These are phyloP conservation scores for Calameuta pallipes DNA, from an alignment of 2,888 invertebrate genomes.

Conservation along the genomic window DNA sequence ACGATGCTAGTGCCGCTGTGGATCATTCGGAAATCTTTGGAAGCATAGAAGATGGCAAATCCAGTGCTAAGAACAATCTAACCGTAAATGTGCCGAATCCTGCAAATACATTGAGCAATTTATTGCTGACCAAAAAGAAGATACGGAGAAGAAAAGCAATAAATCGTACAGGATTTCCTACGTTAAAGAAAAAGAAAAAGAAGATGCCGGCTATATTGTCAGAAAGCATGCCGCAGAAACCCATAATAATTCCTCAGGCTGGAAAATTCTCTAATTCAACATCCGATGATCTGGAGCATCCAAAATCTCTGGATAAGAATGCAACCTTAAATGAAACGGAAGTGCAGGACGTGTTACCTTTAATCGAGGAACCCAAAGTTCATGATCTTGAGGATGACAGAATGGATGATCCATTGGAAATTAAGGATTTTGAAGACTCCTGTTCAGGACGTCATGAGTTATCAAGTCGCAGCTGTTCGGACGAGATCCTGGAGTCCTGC, in stretches of 20 bases:
- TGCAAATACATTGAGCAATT: slow-evolving; percentile 29
- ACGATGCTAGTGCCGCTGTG: not conserved
- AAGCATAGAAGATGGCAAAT: slow-evolving; percentile 21
- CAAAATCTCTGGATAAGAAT: slow-evolving; percentile 58
- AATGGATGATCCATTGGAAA: slow-evolving; percentile 22
- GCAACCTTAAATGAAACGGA: slow-evolving; percentile 17
- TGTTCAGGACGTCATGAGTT: slow-evolving; percentile 25
- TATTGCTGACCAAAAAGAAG: slow-evolving; percentile 66
- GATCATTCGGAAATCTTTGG: slow-evolving; percentile 8
- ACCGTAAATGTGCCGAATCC: slow-evolving; percentile 35
- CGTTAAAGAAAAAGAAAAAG: slow-evolving; percentile 84
- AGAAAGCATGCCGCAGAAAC: slow-evolving; percentile 19
- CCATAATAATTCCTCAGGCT: slow-evolving; percentile 39
- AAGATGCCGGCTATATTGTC: slow-evolving; percentile 58
- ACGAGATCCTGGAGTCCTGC: slow-evolving; percentile 37
- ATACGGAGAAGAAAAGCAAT: slow-evolving; percentile 79
- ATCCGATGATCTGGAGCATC: slow-evolving; percentile 68
- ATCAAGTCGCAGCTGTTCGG: slow-evolving; percentile 35
- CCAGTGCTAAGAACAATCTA: slow-evolving; percentile 28
- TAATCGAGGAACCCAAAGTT: slow-evolving; percentile 22
- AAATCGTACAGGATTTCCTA: slow-evolving; percentile 90
- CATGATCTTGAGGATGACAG: slow-evolving; percentile 24
- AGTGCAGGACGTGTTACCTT: slow-evolving; percentile 32
- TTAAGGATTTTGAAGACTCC: slow-evolving; percentile 36
- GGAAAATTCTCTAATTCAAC: slow-evolving; percentile 68